Percentiles rank a stretch among this genome's conserved stretches.
phyloP scores from a whole-genome alignment of 2,113 vertebrate species.

The Oenanthe melanoleuca region DNA sequence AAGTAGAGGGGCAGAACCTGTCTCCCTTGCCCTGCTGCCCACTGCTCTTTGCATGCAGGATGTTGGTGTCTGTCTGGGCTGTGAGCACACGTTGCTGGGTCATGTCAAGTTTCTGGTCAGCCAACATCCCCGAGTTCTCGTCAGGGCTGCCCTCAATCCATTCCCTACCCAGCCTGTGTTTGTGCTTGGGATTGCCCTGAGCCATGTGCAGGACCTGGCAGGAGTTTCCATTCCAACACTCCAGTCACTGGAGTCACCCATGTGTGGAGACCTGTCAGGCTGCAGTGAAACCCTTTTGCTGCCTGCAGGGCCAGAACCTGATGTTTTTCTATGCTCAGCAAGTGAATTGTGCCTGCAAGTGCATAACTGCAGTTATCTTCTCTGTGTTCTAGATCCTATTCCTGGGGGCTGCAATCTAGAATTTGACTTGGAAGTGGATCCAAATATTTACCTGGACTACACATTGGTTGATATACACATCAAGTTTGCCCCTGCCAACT shows the following conservation, averaged over 20 bases:
- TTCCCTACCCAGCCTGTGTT: neutral
- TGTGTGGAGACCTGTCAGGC: neutral
- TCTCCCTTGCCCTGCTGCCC: neutral
- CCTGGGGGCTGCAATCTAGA: conserved; percentile 93
- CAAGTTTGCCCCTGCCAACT: conserved; percentile 88
- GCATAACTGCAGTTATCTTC: neutral
- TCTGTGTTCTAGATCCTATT: conserved; percentile 83
- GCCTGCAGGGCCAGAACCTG: neutral
- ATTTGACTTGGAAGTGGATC: conserved; percentile 86
- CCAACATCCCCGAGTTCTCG: neutral
- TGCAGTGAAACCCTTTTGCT: neutral
- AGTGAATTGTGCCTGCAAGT: neutral
- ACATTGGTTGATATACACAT: conserved; percentile 85
- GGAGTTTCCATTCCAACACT: neutral
- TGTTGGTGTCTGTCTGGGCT: neutral
- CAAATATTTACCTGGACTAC: conserved; percentile 89
- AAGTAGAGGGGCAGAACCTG: neutral
- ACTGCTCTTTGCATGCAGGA: neutral
- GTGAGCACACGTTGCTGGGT: rapidly evolving
- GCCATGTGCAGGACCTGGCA: neutral
- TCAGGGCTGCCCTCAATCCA: neutral
- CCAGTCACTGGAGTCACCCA: neutral
- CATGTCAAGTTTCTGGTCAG: rapidly evolving
- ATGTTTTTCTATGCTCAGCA: neutral
- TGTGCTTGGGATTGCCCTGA: neutral